Percentiles rank a stretch among this genome's conserved stretches.
Conservation (phyloP, 1,140 invertebrate genomes). For the Hycleus phaleratus region DNA sequence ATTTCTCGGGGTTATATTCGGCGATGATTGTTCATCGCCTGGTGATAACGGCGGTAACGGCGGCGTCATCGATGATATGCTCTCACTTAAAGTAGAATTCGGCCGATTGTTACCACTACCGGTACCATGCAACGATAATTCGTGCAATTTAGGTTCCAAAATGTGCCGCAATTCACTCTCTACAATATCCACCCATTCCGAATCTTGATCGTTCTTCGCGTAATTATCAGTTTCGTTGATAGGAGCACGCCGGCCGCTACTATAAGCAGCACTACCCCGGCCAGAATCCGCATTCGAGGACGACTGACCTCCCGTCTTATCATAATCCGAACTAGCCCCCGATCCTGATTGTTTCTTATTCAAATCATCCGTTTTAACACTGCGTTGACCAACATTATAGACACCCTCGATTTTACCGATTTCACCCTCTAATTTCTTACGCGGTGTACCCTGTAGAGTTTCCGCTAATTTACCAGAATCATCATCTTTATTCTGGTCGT, state of each 20-base stretch:
- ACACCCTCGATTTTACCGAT: conserved; percentile 39
- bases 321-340: conserved; percentile 56
- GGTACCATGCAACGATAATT: conserved; percentile 44
- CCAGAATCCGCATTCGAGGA: conserved; percentile 68
- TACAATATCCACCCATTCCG: conserved; percentile 77
- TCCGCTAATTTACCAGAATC: conserved; percentile 16
- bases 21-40: conserved; percentile 39
- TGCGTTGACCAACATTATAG: conserved; percentile 33
- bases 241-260: conserved; percentile 54
- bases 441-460: conserved; percentile 28
- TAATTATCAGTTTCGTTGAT: conserved; percentile 20
- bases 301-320: conserved; percentile 58
- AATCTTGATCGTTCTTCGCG: conserved; percentile 51
- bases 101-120: conserved; percentile 37
- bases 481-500: conserved; percentile 2
- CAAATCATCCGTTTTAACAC: conserved; percentile 27
- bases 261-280: conserved; percentile 66
- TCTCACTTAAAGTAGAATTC: conserved; percentile 55
- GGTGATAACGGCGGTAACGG: conserved; percentile 69
- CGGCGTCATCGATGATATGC: conserved; percentile 63
- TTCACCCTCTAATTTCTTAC: conserved; percentile 35
- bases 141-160: conserved; percentile 58
- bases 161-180: conserved; percentile 72
- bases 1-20: conserved; percentile 43
- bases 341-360: conserved; percentile 50